These are phyloP conservation scores for Arbacia lixula DNA, from an alignment of 53 echinoderm and acorn worm species.

Conservation along the genomic window DNA sequence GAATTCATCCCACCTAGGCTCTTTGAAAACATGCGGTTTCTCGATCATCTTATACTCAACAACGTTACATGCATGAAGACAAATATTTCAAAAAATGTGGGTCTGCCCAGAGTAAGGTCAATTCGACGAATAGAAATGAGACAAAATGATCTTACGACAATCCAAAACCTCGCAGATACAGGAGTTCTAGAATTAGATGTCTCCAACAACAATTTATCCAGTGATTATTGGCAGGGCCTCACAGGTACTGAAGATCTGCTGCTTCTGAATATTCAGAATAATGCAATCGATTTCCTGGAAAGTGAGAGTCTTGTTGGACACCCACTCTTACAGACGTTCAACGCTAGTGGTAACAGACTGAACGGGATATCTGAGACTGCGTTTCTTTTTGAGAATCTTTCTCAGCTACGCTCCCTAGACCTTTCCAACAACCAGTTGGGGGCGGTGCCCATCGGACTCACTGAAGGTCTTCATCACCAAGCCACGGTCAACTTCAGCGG, in stretches of 20 bases:
- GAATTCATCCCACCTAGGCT: neutral
- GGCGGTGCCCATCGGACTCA: neutral
- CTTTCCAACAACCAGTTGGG: constrained; percentile 20
- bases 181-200: constrained; percentile 1
- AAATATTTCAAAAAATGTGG: neutral
- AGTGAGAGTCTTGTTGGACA: neutral
- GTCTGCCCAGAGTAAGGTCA: neutral
- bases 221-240: neutral
- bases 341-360: constrained; percentile 13
- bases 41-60: neutral
- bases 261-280: neutral
- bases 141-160: neutral
- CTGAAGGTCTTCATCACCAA: neutral
- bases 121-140: constrained; percentile 3
- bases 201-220: constrained; percentile 15
- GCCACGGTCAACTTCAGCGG: neutral
- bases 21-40: neutral
- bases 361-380: neutral
- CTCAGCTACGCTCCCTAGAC: neutral
- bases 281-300: neutral
- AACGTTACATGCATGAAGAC: constrained; percentile 6
- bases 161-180: neutral
- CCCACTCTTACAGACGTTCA: neutral
- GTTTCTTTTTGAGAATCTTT: neutral
- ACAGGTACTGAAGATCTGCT: neutral